Base-by-base conservation (phyloP, 2,113 vertebrate genomes). In the Danionella cerebrum region DNA sequence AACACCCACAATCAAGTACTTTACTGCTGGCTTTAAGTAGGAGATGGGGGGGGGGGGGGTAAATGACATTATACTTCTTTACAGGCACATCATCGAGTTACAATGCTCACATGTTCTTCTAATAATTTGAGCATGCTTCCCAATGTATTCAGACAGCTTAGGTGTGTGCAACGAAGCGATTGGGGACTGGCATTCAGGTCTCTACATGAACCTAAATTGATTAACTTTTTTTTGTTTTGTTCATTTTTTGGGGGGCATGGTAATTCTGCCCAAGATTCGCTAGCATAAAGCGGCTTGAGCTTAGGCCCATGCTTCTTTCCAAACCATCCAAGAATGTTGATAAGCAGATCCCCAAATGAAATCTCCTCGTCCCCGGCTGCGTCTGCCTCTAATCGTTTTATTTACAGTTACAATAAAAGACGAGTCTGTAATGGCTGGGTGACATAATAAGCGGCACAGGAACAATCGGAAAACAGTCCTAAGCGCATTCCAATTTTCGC, bases 401-500 rank as follows among this genome's bases (percentile, higher is more conserved):
- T 90, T 87, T 88, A 87, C 87, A 87, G 86, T 88, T 86, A 81
- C 85, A 86, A 82, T 86, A 85, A 85, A 88, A 87, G 85, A 87
- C 74, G 83, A 83, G 83, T 87, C 82, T 86, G 80, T 85, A 89
- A 87, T 86, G 85, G 84, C 38, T 77, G 72, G 48, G 77, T 84
- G 86, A 86, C 91, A 90, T 87, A 92, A 92, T 87, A 85, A 88
- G 79, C 79, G 78, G 82, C 80, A 76, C 69, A 88, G 85, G 89
- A 88, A 86, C 86, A 88, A 89, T 90, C 79, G 83, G 85, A 86
- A 64, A 64, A 86, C 82, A 89, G 88, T 87, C 79, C 87, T 87
- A 86, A 88, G 83, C 83, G 72, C 85, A 84, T 85, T 82, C 80
- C 86, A 88, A 92, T 93, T 94, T 95, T 92, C 90, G 89, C 88